These are phyloP conservation scores for Chelonus formosanus DNA, from an alignment of 2,888 invertebrate genomes.

Conservation along the genomic window DNA sequence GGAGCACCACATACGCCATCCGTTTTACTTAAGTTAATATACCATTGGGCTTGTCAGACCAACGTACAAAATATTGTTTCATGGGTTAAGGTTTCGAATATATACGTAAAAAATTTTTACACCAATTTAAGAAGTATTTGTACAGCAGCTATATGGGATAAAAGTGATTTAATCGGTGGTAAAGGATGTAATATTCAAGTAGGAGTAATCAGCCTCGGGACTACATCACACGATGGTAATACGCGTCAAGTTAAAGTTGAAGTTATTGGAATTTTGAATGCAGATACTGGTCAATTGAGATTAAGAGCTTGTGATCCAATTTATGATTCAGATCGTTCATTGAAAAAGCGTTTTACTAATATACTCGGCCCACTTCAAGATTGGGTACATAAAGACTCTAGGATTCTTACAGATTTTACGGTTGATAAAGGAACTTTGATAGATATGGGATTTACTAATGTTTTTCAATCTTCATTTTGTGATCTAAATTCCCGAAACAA, in stretches of 20 bases:
- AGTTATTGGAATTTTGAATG: conserved; percentile 84
- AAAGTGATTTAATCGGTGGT: conserved; percentile 79
- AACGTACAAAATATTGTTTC: conserved; percentile 87
- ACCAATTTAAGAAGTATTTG: conserved; percentile 80
- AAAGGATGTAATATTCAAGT: conserved; percentile 65
- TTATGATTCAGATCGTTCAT: conserved; percentile 80
- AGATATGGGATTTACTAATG: conserved; percentile 81
- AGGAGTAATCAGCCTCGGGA: conserved; percentile 88
- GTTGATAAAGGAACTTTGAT: conserved; percentile 83
- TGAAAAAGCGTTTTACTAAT: conserved; percentile 82
- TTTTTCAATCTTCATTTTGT: conserved; percentile 71
- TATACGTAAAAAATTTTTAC: conserved; percentile 75
- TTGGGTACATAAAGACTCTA: conserved; percentile 83
- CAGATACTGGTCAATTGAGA: conserved; percentile 73
- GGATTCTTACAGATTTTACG: conserved; percentile 82
- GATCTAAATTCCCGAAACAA: conserved; percentile 67
- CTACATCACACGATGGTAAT: conserved; percentile 78
- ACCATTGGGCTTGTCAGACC: conserved; percentile 93
- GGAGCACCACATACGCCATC: conserved; percentile 86
- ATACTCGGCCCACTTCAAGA: conserved; percentile 80
- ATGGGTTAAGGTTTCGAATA: conserved; percentile 84
- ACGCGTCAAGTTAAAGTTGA: conserved; percentile 78
- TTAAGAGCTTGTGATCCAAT: conserved; percentile 85
- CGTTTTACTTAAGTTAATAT: conserved; percentile 82
- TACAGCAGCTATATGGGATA: conserved; percentile 81